Conservation (phyloP, 2,888 invertebrate genomes). For the Lasioglossum leucozonium region DNA sequence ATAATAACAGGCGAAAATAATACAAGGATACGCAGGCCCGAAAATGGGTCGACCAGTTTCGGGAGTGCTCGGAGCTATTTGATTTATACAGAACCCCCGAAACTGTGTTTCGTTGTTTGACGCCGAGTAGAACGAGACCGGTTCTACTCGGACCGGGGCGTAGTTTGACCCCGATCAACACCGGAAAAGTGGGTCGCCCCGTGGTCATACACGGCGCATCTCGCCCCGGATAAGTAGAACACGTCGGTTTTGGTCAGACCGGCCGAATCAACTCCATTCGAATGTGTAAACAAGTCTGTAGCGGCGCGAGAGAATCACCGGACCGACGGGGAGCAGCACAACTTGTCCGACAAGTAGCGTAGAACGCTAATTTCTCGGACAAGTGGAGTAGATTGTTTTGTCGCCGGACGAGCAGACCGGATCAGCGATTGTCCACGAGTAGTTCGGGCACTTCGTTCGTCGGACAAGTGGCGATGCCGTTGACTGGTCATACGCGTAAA, state of each 20-base stretch:
- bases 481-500: neutral
- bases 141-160: neutral
- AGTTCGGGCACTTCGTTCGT: neutral
- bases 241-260: neutral
- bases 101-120: neutral
- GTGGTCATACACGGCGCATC: neutral
- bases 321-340: neutral
- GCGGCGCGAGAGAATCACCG: neutral
- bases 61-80: neutral
- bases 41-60: neutral
- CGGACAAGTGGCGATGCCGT: neutral
- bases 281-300: neutral
- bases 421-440: neutral
- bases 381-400: neutral
- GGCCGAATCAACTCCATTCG: neutral
- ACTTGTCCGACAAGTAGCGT: neutral
- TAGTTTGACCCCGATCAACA: neutral
- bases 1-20: constrained; percentile 19
- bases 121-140: neutral
- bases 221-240: neutral
- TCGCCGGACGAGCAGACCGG: neutral
- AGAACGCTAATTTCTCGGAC: neutral
- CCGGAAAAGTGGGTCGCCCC: neutral
- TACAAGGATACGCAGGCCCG: neutral
- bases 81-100: neutral